Conservation (phyloP, 2,888 invertebrate genomes). For the Rhopalosiphum nymphaeae region DNA sequence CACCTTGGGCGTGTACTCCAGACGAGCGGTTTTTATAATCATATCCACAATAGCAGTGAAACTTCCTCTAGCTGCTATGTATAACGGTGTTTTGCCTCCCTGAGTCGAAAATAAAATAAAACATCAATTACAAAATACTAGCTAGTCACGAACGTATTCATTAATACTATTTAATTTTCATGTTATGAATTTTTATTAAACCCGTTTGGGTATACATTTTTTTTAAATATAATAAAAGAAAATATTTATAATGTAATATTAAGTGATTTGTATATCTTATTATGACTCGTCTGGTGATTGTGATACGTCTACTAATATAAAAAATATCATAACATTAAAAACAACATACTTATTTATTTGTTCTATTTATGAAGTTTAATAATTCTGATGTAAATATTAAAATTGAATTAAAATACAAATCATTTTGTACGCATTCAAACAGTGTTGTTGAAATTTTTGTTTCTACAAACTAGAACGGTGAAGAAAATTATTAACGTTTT, state of each 20-base stretch:
- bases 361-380: neutral
- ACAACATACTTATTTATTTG: neutral
- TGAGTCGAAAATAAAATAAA: constrained; percentile 69
- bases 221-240: constrained; percentile 22
- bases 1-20: constrained; percentile 74
- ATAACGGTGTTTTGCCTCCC: constrained; percentile 80
- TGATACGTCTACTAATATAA: neutral
- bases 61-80: constrained; percentile 84
- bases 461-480: neutral
- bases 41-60: constrained; percentile 87
- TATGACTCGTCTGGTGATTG: neutral
- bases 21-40: constrained; percentile 81
- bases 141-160: neutral
- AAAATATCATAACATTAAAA: neutral
- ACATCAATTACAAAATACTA: neutral
- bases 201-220: neutral
- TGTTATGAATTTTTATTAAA: neutral
- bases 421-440: neutral
- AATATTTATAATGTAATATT: neutral
- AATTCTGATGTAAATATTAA: neutral
- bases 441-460: neutral
- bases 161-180: neutral
- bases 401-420: neutral
- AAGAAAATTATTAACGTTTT: neutral
- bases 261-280: neutral